Evolutionary conservation across 2,888 invertebrate genomes (phyloP), one percentile per base, ranked within the genome.

Genomic region (Argyresthia albistria): DNA sequence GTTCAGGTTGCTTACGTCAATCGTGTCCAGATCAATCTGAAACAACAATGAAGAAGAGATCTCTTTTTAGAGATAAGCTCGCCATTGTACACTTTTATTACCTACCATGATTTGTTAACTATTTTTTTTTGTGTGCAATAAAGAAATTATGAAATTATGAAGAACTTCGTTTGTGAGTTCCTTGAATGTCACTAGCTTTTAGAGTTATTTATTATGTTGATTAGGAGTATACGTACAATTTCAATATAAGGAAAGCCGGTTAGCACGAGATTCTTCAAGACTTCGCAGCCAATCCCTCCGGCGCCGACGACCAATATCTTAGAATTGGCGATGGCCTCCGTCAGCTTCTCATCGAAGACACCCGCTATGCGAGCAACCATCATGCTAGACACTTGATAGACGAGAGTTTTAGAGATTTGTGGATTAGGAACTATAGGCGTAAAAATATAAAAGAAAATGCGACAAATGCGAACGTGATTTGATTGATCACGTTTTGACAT

Each of bases 251-350:
- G 90, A 74, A 99, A 99, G 58, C 99, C 99, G 58, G 96, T 94
- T 49, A 99, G 88, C 37, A 98, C 98, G 59, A 99, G 91, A 88
- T 98, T 98, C 80, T 99, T 99, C 43, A 99, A 87, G 61, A 99
- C 91, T 87, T 99, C 99, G 87, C 99, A 99, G 58, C 99, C 99
- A 68, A 99, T 99, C 55, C 99, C 99, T 59, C 99, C 99, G 65
- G 99, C 99, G 53, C 99, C 99, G 35, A 97, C 96, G 12, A 97
- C 93, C 57, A 97, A 87, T 50, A 97, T 84, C 82, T 95, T 95
- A 10, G 93, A 91, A 60, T 89, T 87, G 25, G 90, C 87, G 56
- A 95, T 90, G 49, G 90, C 88, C 64, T 91, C 89, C 57, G 91
- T 90, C 57, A 94, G 74, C 65, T 90, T 89, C 56, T 89, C 84